These are phyloP conservation scores for Neuroterus valhalla DNA, from an alignment of 1,140 invertebrate genomes.

Conservation along the genomic window DNA sequence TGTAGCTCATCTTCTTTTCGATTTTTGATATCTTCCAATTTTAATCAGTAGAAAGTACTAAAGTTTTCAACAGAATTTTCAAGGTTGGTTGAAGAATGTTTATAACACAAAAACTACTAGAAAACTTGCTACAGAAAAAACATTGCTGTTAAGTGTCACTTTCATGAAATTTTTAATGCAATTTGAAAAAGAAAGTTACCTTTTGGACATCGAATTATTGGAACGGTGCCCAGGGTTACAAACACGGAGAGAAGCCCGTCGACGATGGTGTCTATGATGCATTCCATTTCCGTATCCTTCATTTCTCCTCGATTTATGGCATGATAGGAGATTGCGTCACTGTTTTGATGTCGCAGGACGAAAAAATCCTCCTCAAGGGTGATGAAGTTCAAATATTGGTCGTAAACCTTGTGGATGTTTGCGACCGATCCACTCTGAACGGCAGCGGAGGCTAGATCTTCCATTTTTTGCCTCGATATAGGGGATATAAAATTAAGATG, in stretches of 20 bases:
- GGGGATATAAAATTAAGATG: slow-evolving; percentile 99
- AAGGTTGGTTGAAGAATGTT: too few relatives aligned
- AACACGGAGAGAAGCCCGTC: slow-evolving; percentile 98
- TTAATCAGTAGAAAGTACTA: too few relatives aligned
- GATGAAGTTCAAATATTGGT: slow-evolving; percentile 99
- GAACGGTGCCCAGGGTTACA: slow-evolving; percentile 95
- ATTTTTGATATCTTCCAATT: too few relatives aligned
- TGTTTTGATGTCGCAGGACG: slow-evolving; percentile 93
- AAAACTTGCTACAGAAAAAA: too few relatives aligned
- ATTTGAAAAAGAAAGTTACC: too few relatives aligned
- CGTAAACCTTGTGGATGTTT: slow-evolving; percentile 95
- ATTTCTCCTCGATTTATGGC: slow-evolving; percentile 96
- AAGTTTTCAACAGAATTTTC: too few relatives aligned
- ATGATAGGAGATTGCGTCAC: slow-evolving; percentile 94
- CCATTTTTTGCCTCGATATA: slow-evolving; percentile 94
- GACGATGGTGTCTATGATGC: slow-evolving; percentile 95
- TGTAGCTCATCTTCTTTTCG: too few relatives aligned
- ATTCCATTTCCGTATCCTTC: slow-evolving; percentile 96
- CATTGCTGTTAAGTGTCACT: too few relatives aligned
- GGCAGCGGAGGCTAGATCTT: slow-evolving; percentile 95
- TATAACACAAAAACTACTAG: too few relatives aligned
- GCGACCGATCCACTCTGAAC: slow-evolving; percentile 91
- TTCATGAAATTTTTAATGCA: too few relatives aligned
- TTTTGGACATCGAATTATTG: slow-evolving; percentile 95
- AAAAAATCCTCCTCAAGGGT: slow-evolving; percentile 99